phyloP scores from a whole-genome alignment of 2,113 vertebrate genomes.

The Phasianus colchicus region DNA sequence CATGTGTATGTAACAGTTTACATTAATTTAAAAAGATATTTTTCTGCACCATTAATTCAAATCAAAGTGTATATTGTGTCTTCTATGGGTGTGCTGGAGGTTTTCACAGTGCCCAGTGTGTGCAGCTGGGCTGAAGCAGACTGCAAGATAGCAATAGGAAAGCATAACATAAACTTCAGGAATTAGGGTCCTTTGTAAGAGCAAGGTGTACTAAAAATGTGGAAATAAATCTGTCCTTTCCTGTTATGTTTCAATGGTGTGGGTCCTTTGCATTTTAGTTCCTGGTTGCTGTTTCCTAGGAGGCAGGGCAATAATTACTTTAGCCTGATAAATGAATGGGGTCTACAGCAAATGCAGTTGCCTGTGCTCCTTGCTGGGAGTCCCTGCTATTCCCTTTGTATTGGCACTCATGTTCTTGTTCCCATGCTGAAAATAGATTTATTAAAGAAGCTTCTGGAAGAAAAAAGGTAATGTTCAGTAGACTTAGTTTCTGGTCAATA shows the following conservation, averaged over 20 bases:
- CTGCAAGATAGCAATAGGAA: neutral
- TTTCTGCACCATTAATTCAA: neutral
- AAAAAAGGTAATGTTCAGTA: fast-evolving
- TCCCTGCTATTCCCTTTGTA: neutral
- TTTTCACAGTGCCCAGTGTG: neutral
- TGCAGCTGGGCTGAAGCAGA: neutral
- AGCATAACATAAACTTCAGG: neutral
- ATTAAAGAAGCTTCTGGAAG: neutral
- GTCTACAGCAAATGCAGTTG: neutral
- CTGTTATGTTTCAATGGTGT: neutral
- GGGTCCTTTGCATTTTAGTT: neutral
- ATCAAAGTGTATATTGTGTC: neutral
- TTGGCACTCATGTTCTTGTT: neutral
- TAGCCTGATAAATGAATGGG: too few species aligned
- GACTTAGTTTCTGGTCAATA: neutral
- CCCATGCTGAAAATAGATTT: neutral
- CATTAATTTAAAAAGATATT: neutral
- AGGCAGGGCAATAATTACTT: neutral
- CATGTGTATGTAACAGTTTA: neutral
- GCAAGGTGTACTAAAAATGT: neutral
- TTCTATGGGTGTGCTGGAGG: neutral
- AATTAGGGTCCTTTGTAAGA: neutral
- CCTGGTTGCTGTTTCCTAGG: neutral
- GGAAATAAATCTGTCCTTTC: neutral
- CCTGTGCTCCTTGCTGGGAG: neutral